Conservation (phyloP, 2,797 vertebrate species). For the Microhierax caerulescens region DNA sequence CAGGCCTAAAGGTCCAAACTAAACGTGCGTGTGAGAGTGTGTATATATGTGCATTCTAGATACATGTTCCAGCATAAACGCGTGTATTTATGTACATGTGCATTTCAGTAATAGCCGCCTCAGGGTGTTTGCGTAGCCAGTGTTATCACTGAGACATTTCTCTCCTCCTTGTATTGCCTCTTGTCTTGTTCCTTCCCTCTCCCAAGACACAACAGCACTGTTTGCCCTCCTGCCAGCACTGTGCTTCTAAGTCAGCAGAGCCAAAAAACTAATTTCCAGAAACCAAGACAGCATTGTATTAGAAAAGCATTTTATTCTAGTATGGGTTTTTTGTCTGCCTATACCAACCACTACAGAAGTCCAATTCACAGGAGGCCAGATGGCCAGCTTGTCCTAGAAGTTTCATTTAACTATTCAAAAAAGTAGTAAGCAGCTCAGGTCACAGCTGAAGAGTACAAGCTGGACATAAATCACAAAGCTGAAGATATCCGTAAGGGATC, state of each 20-base stretch:
- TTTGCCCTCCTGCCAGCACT: not conserved
- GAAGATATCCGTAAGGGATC: not conserved
- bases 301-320: not conserved
- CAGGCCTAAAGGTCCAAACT: not conserved
- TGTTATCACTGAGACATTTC: not conserved
- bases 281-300: not conserved
- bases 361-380: not conserved
- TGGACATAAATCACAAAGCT: not conserved
- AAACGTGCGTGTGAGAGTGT: not conserved
- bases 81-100: not conserved
- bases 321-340: not conserved
- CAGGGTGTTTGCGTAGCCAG: not conserved
- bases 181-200: not conserved
- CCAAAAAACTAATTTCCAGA: not conserved
- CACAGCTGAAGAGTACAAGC: not conserved
- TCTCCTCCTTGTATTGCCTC: not conserved
- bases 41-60: not conserved
- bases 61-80: not conserved
- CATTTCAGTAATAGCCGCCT: not conserved
- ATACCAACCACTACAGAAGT: not conserved
- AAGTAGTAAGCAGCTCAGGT: not conserved
- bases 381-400: not conserved
- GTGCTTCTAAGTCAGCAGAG: not conserved
- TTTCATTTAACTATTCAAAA: constrained; percentile 9
- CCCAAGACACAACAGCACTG: not conserved